Conservation (phyloP, 2,888 invertebrate genomes). For the Neoascia interrupta region DNA sequence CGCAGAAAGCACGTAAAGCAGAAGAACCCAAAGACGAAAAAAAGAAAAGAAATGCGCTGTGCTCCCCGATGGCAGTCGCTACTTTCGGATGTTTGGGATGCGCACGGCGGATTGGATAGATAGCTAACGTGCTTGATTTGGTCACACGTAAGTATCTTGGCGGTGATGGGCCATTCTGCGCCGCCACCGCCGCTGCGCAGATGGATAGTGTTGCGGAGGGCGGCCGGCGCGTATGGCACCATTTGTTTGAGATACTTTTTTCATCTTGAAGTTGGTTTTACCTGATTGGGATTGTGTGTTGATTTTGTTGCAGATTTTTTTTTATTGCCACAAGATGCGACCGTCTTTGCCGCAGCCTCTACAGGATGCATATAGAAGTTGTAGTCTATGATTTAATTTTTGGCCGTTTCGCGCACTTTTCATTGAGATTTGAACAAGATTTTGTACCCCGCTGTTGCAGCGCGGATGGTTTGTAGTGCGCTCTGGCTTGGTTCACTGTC, state of each 20-base stretch:
- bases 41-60: constrained; percentile 58
- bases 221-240: constrained; percentile 56
- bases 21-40: constrained; percentile 18
- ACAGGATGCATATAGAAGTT: constrained; percentile 53
- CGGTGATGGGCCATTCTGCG: constrained; percentile 34
- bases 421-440: constrained; percentile 49
- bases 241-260: constrained; percentile 68
- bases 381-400: constrained; percentile 65
- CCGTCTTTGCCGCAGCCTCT: constrained; percentile 45
- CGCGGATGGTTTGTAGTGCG: constrained; percentile 29
- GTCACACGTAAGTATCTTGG: constrained; percentile 44
- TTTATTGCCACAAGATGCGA: constrained; percentile 3
- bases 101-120: constrained; percentile 5
- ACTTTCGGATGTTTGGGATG: constrained; percentile 56
- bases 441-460: constrained; percentile 17
- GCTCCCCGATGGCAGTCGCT: constrained; percentile 47
- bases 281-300: constrained; percentile 51
- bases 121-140: constrained; percentile 44
- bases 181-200: background rate
- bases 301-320: constrained; percentile 21
- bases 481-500: constrained; percentile 46
- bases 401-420: constrained; percentile 54
- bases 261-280: constrained; percentile 48
- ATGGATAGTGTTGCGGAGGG: constrained; percentile 37
- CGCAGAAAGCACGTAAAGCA: constrained; percentile 48